phyloP scores from a whole-genome alignment of 2,113 vertebrate genomes.

The Mionectes macconnelli region DNA sequence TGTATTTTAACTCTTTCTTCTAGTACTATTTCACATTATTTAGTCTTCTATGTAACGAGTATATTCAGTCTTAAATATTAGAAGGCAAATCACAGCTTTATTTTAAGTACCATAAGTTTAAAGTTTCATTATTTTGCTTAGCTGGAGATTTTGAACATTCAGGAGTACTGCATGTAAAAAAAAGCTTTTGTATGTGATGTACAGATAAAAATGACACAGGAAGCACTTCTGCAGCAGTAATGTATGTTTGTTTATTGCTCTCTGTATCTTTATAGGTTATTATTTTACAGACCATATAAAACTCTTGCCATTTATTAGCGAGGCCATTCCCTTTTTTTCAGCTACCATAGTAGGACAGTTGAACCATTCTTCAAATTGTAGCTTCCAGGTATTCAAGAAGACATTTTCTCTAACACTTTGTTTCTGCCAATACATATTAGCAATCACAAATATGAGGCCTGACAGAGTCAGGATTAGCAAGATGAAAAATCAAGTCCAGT shows the following conservation, averaged over 20 bases:
- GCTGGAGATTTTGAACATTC: not conserved
- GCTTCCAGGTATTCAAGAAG: not conserved
- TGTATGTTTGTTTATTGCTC: not conserved
- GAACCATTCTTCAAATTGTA: not conserved
- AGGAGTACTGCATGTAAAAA: not conserved
- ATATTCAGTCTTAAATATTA: not conserved
- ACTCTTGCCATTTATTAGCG: not conserved
- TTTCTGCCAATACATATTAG: not conserved
- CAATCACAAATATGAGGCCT: not conserved
- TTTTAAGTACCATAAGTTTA: not conserved
- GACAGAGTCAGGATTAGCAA: not conserved
- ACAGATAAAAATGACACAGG: not conserved
- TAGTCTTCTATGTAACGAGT: not conserved
- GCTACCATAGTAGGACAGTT: not conserved
- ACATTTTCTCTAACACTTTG: not conserved
- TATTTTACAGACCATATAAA: not conserved
- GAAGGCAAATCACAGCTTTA: not conserved
- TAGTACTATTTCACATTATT: not conserved
- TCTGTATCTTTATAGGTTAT: not conserved
- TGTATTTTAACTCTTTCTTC: not conserved
- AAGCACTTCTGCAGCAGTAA: not conserved
- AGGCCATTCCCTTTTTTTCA: not conserved
- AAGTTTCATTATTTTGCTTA: not conserved
- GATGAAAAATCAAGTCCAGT: not conserved
- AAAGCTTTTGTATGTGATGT: not conserved